A percentile compares a stretch with the other conserved stretches of the same genome.
Evolutionary conservation across 92 coral and sea anemone species (phyloP).

Genomic region (Epizoanthus stellaris): DNA sequence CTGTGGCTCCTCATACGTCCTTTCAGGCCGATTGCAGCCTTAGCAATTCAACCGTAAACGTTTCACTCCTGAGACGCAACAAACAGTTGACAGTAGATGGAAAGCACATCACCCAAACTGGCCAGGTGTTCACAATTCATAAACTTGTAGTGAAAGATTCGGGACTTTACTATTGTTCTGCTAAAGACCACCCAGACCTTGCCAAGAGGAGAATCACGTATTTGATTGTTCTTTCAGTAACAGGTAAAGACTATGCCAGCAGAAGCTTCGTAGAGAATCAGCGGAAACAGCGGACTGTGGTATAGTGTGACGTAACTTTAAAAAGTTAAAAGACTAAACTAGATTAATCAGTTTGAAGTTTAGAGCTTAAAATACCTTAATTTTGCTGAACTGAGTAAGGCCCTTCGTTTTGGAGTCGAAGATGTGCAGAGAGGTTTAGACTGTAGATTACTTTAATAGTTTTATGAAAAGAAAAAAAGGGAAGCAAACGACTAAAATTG

Average conservation of each 20-base stretch:
- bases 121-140: conserved; percentile 65
- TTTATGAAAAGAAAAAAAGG: too few relatives aligned
- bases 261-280: neutral
- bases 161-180: conserved; percentile 70
- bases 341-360: too few relatives aligned
- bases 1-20: conserved; percentile 5
- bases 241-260: conserved; percentile 29
- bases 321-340: too few relatives aligned
- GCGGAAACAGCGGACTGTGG: too few relatives aligned
- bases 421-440: too few relatives aligned
- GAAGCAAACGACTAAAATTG: too few relatives aligned
- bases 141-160: conserved; percentile 57
- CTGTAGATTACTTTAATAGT: too few relatives aligned
- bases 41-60: conserved; percentile 45
- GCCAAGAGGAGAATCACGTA: neutral
- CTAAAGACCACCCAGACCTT: conserved; percentile 37
- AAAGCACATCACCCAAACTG: conserved; percentile 34
- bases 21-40: conserved; percentile 65
- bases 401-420: too few relatives aligned
- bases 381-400: too few relatives aligned
- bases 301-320: too few relatives aligned
- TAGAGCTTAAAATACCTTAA: too few relatives aligned
- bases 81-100: conserved; percentile 35
- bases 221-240: neutral
- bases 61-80: conserved; percentile 17